Conservation (phyloP, 2,113 vertebrate species). For the Synodontis membranacea region DNA sequence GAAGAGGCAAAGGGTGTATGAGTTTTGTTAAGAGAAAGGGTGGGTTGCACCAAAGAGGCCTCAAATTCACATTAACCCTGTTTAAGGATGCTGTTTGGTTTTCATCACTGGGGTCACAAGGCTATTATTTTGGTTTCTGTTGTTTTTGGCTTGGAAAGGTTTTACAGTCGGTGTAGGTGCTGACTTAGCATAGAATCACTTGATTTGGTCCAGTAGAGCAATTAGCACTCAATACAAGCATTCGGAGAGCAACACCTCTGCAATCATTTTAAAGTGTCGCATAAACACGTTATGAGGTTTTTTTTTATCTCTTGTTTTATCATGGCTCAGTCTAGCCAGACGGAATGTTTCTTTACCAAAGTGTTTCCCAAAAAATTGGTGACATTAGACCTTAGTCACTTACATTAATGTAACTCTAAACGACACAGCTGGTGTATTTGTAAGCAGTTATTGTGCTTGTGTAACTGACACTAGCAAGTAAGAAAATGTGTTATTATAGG, state of each 20-base stretch:
- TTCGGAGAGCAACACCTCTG: background rate
- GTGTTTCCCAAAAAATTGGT: background rate
- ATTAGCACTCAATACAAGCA: background rate
- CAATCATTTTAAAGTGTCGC: background rate
- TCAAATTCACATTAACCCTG: conserved; percentile 43
- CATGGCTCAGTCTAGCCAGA: background rate
- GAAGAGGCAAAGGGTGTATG: conserved; percentile 73
- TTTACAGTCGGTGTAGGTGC: background rate
- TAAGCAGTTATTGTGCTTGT: background rate
- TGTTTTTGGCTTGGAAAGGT: background rate
- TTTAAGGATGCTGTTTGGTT: conserved; percentile 29
- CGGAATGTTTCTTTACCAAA: background rate
- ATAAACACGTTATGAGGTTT: background rate
- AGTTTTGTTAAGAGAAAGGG: conserved; percentile 67
- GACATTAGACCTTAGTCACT: background rate
- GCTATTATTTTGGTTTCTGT: conserved; percentile 22
- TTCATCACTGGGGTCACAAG: conserved; percentile 5
- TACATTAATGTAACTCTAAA: background rate
- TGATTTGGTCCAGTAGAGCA: conserved; percentile 4
- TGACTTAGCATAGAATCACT: conserved; percentile 17
- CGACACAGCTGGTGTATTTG: background rate
- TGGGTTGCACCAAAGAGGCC: conserved; percentile 66
- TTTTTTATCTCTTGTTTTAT: background rate
- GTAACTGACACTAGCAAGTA: background rate
- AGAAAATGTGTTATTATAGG: background rate